Evolutionary conservation across 2,888 invertebrate genomes (phyloP), one percentile per base, ranked within the genome.

Genomic region (Cosmia trapezina): DNA sequence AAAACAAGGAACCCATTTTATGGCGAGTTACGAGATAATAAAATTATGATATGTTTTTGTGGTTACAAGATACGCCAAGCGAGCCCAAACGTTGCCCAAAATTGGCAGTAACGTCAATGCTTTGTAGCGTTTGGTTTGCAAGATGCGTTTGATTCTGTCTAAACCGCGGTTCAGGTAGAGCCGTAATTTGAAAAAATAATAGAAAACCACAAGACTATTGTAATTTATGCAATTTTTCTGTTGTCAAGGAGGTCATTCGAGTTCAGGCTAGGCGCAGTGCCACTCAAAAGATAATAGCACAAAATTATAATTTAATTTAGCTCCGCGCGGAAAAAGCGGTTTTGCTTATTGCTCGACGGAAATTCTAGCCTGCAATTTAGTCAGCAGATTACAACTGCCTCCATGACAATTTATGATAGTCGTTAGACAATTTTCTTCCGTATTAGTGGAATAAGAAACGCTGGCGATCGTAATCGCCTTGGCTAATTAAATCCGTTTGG

Each of bases 381-480:
- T 47, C 64, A 47, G 72, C 3, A 57, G 67, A 72, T 72, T 80
- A 61, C 51, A 66, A 81, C 45, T 59, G 60, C 41, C 53, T 72
- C 49, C 62, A 53, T 69, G 80, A 68, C 62, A 65, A 83, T 83
- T 83, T 83, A 67, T 79, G 57, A 60, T 54, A 41, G 73, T 67
- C 60, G 63, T 71, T 77, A 73, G 66, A 69, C 68, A 69, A 83
- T 82, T 73, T 80, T 82, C 82, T 83, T 82, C 68, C 70, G 76
- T 80, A 80, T 70, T 81, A 70, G 60, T 49, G 59, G 56, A 56
- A 67, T 64, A 67, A 70, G 56, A 59, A 47, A 57, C 57, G 54
- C 54, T 54, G 47, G 61, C 14, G 68, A 78, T 73, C 56, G 61
- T 65, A 71, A 80, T 78, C 67, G 11, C 41, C 41, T 70, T 69